A percentile compares a stretch with the other conserved stretches of the same genome.
These are phyloP conservation scores for Drosophila mauritiana DNA, from an alignment of 1,140 invertebrate species.

Conservation along the genomic window DNA sequence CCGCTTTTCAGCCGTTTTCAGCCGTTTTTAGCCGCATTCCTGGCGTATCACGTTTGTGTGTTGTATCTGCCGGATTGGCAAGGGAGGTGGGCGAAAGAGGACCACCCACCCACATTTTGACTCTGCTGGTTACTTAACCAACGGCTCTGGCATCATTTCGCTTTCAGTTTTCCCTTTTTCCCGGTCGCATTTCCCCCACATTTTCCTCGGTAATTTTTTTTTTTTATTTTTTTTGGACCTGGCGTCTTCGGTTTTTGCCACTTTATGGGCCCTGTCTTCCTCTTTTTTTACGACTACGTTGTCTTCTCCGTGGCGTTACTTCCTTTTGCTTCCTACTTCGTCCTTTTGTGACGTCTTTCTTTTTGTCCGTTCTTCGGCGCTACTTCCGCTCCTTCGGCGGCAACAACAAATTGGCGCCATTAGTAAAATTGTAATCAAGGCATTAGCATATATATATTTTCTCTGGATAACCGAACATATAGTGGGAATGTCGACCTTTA, in stretches of 20 bases:
- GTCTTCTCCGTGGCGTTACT: slow-evolving; percentile 8
- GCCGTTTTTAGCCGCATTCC: slow-evolving; percentile 20
- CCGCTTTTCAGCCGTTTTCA: slow-evolving; percentile 19
- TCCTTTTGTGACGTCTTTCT: slow-evolving; percentile 48
- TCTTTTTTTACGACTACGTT: slow-evolving; percentile 21
- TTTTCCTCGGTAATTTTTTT: slow-evolving; percentile 15
- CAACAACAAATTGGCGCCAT: slow-evolving; percentile 76
- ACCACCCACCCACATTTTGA: neutral
- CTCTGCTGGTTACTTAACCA: slow-evolving; percentile 34
- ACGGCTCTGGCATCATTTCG: slow-evolving; percentile 33
- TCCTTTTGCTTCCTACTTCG: slow-evolving; percentile 15
- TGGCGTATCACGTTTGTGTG: slow-evolving; percentile 35
- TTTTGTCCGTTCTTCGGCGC: slow-evolving; percentile 25
- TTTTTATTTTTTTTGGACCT: slow-evolving; percentile 15
- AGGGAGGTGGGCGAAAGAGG: neutral
- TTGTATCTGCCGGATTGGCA: slow-evolving; percentile 29
- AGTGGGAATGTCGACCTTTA: neutral
- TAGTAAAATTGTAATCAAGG: slow-evolving; percentile 75
- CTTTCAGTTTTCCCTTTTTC: slow-evolving; percentile 30
- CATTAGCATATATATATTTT: slow-evolving; percentile 38
- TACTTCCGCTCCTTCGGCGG: slow-evolving; percentile 40
- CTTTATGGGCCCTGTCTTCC: slow-evolving; percentile 24
- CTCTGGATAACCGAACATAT: slow-evolving; percentile 6
- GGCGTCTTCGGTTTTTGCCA: slow-evolving; percentile 40
- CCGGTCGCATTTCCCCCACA: slow-evolving; percentile 6